Base-by-base conservation (phyloP, 2,113 vertebrate genomes). In the Pao palembangensis region DNA sequence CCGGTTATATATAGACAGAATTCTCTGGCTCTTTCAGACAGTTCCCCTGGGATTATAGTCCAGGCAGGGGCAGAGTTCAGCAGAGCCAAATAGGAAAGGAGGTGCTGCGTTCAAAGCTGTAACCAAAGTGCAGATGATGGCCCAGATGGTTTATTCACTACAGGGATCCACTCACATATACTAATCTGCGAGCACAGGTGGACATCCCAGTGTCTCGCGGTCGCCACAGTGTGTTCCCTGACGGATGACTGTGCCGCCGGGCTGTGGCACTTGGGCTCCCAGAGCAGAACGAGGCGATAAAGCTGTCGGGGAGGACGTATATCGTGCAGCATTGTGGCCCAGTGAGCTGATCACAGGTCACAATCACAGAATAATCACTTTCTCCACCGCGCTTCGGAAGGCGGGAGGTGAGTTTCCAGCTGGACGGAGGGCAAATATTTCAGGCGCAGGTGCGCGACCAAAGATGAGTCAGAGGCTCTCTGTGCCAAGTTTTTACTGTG, bases 1-100 rank as follows among this genome's bases (percentile, higher is more conserved):
- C 70, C 78, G 81, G 81, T 85, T 84, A 89, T 74, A 87, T 89
- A 92, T 71, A 87, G 31, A 68, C 54, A 51, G 72, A 76, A 56
- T 51, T 51, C 68, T 54, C 71, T 72, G 64, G 76, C 64, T 67
- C 59, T 48, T 55, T 58, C 60, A 41, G 70, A 69, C 20, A 25
- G 51, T 55, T 74, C 79, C 79, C 76, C 31, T 48, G 60, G 74
- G 80, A 85, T 80, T 79, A 79, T 76, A 86, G 82, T 67, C 84
- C 83, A 88, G 84, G 72, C 87, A 88, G 60, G 84, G 85, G 43
- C 71, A 85, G 85, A 81, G 79, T 85, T 88, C 69, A 83, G 38
- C 57, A 61, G 2, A 77, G 77, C 76, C 8, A 86, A 76, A 87
- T 17, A 83, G 14, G 53, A 83, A 68, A 71, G 78, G 75, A 56